Evolutionary conservation across 1,140 invertebrate genomes (phyloP).

Genomic region (Saccostrea echinata): DNA sequence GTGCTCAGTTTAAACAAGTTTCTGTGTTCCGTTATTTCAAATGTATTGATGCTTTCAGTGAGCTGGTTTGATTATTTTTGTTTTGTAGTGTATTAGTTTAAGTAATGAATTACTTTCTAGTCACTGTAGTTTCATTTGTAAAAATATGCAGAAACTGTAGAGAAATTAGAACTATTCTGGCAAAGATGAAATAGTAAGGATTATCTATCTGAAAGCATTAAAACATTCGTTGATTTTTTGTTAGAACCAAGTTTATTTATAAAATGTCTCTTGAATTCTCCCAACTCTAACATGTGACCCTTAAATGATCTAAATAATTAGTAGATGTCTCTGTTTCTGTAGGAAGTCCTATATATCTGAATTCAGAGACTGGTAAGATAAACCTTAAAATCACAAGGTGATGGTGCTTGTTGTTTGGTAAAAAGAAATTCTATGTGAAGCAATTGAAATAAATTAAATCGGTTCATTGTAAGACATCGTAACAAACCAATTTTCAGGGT

Average conservation of each 20-base stretch:
- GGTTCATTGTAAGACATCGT: not conserved
- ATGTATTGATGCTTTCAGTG: constrained; percentile 44
- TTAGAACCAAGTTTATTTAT: not conserved
- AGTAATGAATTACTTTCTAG: not conserved
- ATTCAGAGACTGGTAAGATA: constrained; percentile 17
- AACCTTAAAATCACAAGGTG: not conserved
- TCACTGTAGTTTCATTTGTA: not conserved
- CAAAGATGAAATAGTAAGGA: not conserved
- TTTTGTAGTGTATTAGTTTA: not conserved
- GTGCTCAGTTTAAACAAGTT: constrained; percentile 49
- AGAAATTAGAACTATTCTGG: not conserved
- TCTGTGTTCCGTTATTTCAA: constrained; percentile 46
- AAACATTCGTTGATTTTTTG: constrained; percentile 6
- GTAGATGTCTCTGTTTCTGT: constrained; percentile 1
- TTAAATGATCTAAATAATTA: not conserved
- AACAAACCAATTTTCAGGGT: constrained; percentile 16
- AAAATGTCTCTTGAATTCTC: not conserved
- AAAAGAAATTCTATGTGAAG: not conserved
- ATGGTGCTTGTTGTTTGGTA: constrained; percentile 15
- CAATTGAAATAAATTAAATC: not conserved
- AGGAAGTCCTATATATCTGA: not conserved
- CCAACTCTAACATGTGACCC: not conserved
- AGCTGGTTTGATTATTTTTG: not conserved
- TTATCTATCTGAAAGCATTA: constrained; percentile 20
- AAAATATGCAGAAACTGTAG: not conserved